These are phyloP conservation scores for Karalla daura DNA, from an alignment of 2,797 vertebrate genomes.

Conservation along the genomic window DNA sequence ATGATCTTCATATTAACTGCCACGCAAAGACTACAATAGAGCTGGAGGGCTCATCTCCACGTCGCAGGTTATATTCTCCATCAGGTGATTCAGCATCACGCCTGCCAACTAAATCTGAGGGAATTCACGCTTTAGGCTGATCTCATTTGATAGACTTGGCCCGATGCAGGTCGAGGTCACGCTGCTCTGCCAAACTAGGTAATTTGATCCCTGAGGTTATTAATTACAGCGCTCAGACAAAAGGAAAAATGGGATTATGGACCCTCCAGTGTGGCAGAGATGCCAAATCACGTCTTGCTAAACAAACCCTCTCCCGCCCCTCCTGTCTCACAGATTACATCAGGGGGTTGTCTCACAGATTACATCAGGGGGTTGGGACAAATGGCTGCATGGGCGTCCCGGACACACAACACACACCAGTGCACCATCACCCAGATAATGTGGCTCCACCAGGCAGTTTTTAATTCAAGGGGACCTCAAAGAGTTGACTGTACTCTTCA, in stretches of 20 bases:
- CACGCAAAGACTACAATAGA: background rate
- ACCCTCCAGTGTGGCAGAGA: constrained; percentile 11
- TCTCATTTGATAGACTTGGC: constrained; percentile 33
- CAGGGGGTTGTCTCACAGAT: constrained; percentile 10
- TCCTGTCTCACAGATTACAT: constrained; percentile 12
- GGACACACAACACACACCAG: constrained; percentile 24
- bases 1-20: constrained; percentile 10
- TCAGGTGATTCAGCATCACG: constrained; percentile 2
- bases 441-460: background rate
- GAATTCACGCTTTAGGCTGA: constrained; percentile 24
- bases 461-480: too few species aligned
- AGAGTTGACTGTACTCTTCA: too few species aligned
- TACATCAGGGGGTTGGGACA: constrained; percentile 25
- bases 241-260: constrained; percentile 44
- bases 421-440: background rate
- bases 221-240: constrained; percentile 53
- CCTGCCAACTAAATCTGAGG: constrained; percentile 28
- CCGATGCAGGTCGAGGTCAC: constrained; percentile 33
- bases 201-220: constrained; percentile 54
- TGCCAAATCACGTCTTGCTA: constrained; percentile 54
- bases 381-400: constrained; percentile 31
- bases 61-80: background rate
- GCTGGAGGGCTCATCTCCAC: background rate
- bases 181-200: constrained; percentile 54
- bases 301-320: constrained; percentile 19